Evolutionary conservation across 92 coral and sea anemone genomes (phyloP).

Genomic region (Anthopleura xanthogrammica): DNA sequence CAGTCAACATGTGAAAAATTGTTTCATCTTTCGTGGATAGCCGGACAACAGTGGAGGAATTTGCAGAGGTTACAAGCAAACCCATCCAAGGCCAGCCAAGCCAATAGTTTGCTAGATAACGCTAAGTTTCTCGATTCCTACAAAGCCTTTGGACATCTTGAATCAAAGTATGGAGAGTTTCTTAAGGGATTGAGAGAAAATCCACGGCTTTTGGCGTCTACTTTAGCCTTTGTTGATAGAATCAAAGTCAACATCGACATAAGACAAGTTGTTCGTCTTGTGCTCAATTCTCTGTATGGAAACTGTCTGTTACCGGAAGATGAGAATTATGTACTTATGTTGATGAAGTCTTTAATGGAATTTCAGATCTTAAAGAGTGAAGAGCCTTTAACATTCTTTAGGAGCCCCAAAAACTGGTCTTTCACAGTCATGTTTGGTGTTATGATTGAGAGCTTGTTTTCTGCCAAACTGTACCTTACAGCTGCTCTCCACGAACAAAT

Average conservation of each 20-base stretch:
- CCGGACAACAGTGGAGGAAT: slow-evolving; percentile 92
- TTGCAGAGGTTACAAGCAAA: slow-evolving; percentile 77
- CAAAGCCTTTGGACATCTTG: slow-evolving; percentile 72
- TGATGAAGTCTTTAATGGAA: slow-evolving; percentile 73
- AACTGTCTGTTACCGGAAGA: slow-evolving; percentile 90
- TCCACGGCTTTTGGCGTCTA: slow-evolving; percentile 76
- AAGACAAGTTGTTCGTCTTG: slow-evolving; percentile 72
- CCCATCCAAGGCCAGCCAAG: slow-evolving; percentile 86
- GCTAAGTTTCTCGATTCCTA: slow-evolving; percentile 88
- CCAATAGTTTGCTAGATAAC: slow-evolving; percentile 72
- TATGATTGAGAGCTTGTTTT: slow-evolving; percentile 70
- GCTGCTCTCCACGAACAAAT: slow-evolving; percentile 84
- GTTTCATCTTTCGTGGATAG: slow-evolving; percentile 88
- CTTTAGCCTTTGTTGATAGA: slow-evolving; percentile 73
- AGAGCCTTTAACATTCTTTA: slow-evolving; percentile 66
- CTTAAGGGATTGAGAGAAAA: slow-evolving; percentile 78
- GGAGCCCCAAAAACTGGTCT: slow-evolving; percentile 73
- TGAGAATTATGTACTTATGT: slow-evolving; percentile 65
- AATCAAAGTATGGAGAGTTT: slow-evolving; percentile 94
- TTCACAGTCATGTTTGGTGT: slow-evolving; percentile 74
- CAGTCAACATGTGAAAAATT: slow-evolving; percentile 83
- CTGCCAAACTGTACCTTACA: slow-evolving; percentile 77
- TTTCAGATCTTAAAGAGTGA: slow-evolving; percentile 71
- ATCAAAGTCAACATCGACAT: slow-evolving; percentile 68
- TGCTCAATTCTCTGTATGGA: slow-evolving; percentile 83